phyloP scores from a whole-genome alignment of 2,888 invertebrate genomes.

The Dynastes hyllus region DNA sequence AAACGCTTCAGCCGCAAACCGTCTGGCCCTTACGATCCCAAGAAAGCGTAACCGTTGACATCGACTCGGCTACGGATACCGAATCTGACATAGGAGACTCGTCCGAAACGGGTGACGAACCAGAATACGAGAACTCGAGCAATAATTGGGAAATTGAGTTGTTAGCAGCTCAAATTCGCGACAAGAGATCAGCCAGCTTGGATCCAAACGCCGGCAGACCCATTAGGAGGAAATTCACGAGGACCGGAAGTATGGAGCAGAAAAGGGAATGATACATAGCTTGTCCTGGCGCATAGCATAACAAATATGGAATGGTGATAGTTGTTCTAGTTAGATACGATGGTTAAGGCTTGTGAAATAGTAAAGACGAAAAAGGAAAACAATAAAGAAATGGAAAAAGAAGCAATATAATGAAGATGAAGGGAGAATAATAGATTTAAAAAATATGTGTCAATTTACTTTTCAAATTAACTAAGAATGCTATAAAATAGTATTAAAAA shows the following conservation, averaged over 20 bases:
- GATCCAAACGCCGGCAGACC: constrained; percentile 64
- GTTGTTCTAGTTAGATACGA: constrained; percentile 9
- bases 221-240: constrained; percentile 64
- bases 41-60: constrained; percentile 58
- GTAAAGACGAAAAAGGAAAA: neutral
- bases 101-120: constrained; percentile 66
- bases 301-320: neutral
- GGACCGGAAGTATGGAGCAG: constrained; percentile 65
- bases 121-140: constrained; percentile 67
- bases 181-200: constrained; percentile 68
- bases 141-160: constrained; percentile 70
- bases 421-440: neutral
- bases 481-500: no score
- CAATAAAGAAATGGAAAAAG: neutral
- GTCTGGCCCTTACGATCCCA: constrained; percentile 57
- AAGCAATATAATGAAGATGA: neutral
- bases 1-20: constrained; percentile 62
- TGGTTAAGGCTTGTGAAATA: constrained; percentile 25
- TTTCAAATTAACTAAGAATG: no score
- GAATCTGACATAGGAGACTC: constrained; percentile 66
- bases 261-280: constrained; percentile 63
- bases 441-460: no score
- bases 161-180: constrained; percentile 68
- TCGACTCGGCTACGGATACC: constrained; percentile 68
- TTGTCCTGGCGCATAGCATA: constrained; percentile 55